These are phyloP conservation scores for Engraulis encrasicolus DNA, from an alignment of 2,113 vertebrate genomes.

Conservation along the genomic window DNA sequence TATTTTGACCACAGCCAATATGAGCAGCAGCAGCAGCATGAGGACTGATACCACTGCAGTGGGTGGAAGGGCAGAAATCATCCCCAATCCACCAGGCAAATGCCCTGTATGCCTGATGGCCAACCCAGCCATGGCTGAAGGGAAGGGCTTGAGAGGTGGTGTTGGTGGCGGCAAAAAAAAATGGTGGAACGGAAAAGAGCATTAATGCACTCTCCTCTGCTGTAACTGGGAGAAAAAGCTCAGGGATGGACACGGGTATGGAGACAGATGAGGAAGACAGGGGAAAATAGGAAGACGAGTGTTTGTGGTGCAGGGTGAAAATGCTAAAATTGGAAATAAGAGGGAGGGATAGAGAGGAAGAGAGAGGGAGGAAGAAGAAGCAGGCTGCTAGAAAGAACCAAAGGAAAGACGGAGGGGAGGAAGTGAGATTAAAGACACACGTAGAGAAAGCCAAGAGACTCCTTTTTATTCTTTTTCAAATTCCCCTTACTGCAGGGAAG, in stretches of 20 bases:
- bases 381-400: neutral
- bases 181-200: slow-evolving; percentile 26
- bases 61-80: too few relatives aligned
- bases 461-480: slow-evolving; percentile 47
- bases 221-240: slow-evolving; percentile 14
- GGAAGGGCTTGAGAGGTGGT: slow-evolving; percentile 3
- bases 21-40: too few relatives aligned
- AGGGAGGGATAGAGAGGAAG: neutral
- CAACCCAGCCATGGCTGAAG: neutral
- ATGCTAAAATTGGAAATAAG: neutral
- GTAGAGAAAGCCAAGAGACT: slow-evolving; percentile 14
- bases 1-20: too few relatives aligned
- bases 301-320: too few relatives aligned
- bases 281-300: too few relatives aligned
- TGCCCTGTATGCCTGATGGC: too few relatives aligned
- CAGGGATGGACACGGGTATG: neutral
- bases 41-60: too few relatives aligned
- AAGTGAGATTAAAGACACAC: slow-evolving; percentile 42
- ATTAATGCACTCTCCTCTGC: slow-evolving; percentile 68
- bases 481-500: slow-evolving; percentile 19
- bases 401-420: neutral
- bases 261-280: neutral
- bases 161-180: slow-evolving; percentile 29
- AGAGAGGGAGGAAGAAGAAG: slow-evolving; percentile 27
- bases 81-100: too few relatives aligned